Evolutionary conservation across 2,113 vertebrate genomes (phyloP).

Genomic region (Regulus satrapa): DNA sequence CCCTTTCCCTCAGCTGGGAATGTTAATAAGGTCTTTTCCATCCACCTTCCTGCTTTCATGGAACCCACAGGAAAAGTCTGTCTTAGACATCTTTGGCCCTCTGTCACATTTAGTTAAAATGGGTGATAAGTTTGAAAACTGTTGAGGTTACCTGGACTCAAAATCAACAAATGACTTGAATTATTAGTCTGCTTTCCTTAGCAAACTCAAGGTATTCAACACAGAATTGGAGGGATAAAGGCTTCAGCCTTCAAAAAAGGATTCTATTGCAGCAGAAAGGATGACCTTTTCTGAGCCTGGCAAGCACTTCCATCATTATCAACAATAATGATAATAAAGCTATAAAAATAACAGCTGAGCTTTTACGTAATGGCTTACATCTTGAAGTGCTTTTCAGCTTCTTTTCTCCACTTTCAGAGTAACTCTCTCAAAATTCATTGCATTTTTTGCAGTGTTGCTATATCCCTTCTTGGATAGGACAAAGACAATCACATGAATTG

Average conservation of each 20-base stretch:
- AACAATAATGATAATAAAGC: conserved; percentile 16
- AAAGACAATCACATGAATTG: background rate
- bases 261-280: background rate
- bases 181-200: background rate
- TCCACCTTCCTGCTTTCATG: background rate
- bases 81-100: background rate
- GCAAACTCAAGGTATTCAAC: background rate
- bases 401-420: background rate
- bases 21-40: background rate
- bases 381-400: background rate
- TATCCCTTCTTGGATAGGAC: background rate
- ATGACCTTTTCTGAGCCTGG: background rate
- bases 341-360: background rate
- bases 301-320: background rate
- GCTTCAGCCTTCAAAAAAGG: background rate
- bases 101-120: background rate
- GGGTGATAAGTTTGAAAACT: background rate
- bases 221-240: background rate
- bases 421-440: background rate
- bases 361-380: background rate
- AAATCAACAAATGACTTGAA: background rate
- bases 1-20: background rate
- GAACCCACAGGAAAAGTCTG: background rate
- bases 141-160: background rate
- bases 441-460: background rate